Evolutionary conservation across 2,113 vertebrate species (phyloP).

Genomic region (Sceloporus undulatus): DNA sequence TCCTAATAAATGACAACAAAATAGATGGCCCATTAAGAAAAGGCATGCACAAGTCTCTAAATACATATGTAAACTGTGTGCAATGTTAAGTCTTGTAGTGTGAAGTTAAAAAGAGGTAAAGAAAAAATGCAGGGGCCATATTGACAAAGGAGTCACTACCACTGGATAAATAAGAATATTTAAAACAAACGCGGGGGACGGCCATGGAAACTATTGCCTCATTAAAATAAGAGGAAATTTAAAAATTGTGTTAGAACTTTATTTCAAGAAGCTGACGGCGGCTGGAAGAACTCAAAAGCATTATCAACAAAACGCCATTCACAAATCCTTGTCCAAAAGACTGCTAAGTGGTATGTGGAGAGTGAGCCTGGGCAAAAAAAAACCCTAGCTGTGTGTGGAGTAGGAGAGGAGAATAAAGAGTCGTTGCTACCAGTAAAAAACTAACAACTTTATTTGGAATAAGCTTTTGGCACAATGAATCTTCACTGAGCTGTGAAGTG

Average conservation of each 20-base stretch:
- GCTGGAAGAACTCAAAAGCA: no score
- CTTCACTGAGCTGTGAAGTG: no score
- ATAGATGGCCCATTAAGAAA: constrained; percentile 74
- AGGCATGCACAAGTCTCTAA: constrained; percentile 71
- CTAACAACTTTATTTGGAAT: no score
- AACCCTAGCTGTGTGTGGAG: no score
- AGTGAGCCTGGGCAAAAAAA: no score
- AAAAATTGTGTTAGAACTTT: constrained; percentile 29
- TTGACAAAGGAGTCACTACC: constrained; percentile 68
- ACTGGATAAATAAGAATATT: constrained; percentile 70
- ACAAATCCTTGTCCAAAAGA: no score
- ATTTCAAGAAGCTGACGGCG: no score
- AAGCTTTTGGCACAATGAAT: no score
- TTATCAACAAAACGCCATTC: no score
- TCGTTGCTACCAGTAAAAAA: no score
- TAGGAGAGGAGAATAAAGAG: no score
- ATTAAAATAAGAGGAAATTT: constrained; percentile 43
- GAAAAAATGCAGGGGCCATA: constrained; percentile 20
- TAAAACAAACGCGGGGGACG: constrained; percentile 63
- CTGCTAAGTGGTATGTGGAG: no score
- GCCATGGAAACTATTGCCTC: constrained; percentile 50
- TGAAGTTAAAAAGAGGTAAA: constrained; percentile 63
- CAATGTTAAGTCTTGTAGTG: constrained; percentile 59
- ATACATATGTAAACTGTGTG: constrained; percentile 67
- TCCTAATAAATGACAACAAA: constrained; percentile 70